Conservation (phyloP, 2,113 vertebrate genomes). For the Brachionichthys hirsutus region DNA sequence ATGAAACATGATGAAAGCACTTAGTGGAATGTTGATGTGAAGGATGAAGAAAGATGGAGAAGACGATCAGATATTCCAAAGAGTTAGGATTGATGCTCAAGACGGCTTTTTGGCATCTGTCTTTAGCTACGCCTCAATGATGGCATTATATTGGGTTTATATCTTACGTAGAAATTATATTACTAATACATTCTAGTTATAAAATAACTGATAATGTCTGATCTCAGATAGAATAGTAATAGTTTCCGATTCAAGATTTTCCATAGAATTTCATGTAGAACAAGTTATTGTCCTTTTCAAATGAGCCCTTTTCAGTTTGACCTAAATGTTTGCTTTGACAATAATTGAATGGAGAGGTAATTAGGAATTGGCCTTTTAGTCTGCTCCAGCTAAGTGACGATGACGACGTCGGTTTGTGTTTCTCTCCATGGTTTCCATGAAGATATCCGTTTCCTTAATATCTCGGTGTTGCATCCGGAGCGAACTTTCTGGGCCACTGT, state of each 20-base stretch:
- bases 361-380: neutral
- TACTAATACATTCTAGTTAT: too few relatives aligned
- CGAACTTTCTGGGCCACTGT: slow-evolving; percentile 49
- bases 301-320: neutral
- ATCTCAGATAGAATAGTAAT: neutral
- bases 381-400: neutral
- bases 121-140: too few relatives aligned
- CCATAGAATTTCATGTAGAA: too few relatives aligned
- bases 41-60: neutral
- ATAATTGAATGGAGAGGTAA: too few relatives aligned
- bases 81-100: too few relatives aligned
- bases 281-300: neutral
- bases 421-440: slow-evolving; percentile 10
- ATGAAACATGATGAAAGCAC: neutral
- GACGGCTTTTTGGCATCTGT: too few relatives aligned
- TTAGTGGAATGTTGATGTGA: slow-evolving; percentile 1
- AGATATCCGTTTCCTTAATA: neutral
- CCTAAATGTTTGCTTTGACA: neutral
- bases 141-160: too few relatives aligned
- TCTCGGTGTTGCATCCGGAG: slow-evolving; percentile 34
- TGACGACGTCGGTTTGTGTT: neutral
- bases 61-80: neutral
- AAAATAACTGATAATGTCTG: too few relatives aligned
- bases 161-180: too few relatives aligned
- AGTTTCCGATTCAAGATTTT: neutral